phyloP scores from a whole-genome alignment of 1,140 invertebrate genomes.

The Drosophila varians region DNA sequence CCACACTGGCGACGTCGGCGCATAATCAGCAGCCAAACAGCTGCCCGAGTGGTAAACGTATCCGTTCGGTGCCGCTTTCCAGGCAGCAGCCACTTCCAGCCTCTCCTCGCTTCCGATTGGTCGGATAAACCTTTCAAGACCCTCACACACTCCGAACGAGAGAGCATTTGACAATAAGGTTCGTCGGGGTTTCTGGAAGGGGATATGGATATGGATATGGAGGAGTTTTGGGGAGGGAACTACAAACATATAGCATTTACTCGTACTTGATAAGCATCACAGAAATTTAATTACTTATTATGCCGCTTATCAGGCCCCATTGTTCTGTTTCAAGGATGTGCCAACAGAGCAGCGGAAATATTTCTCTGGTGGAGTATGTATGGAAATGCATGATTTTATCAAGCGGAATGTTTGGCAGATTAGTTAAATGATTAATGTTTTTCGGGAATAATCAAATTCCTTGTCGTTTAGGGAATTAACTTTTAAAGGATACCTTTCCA shows the following conservation, averaged over 20 bases:
- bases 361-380: constrained; percentile 5
- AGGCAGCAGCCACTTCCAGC: constrained; percentile 48
- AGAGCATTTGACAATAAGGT: constrained; percentile 29
- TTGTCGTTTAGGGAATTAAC: not conserved
- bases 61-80: constrained; percentile 46
- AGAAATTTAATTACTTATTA: constrained; percentile 71
- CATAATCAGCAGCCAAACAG: constrained; percentile 67
- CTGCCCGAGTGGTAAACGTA: constrained; percentile 47
- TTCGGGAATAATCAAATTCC: not conserved
- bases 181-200: constrained; percentile 3
- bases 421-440: constrained; percentile 29
- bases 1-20: constrained; percentile 70
- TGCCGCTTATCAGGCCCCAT: constrained; percentile 58
- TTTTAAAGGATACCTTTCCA: too few species aligned
- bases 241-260: not conserved
- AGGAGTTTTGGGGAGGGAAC: not conserved
- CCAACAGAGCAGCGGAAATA: constrained; percentile 9
- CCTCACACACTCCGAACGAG: not conserved
- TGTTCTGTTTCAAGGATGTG: constrained; percentile 34
- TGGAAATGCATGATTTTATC: constrained; percentile 42
- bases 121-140: constrained; percentile 63
- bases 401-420: constrained; percentile 13
- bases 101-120: constrained; percentile 48
- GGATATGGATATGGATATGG: not conserved
- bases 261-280: constrained; percentile 56